Conservation (phyloP, 2,888 invertebrate genomes). For the Drosophila atripex region DNA sequence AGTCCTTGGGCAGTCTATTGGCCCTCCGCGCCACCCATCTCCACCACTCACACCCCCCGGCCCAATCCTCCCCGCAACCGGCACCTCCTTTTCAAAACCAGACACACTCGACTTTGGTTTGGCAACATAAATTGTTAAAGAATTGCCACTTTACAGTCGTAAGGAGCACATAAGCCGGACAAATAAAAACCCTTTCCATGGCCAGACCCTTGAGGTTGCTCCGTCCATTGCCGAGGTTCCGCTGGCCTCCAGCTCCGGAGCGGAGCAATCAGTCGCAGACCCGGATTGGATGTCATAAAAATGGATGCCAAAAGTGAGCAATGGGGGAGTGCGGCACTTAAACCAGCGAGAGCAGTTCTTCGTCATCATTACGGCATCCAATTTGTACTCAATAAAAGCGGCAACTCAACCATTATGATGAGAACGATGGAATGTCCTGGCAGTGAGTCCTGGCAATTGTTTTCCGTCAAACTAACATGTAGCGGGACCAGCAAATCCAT, state of each 20-base stretch:
- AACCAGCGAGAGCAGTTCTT: constrained; percentile 15
- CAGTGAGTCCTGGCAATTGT: constrained; percentile 28
- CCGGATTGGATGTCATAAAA: constrained; percentile 51
- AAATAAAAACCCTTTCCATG: constrained; percentile 62
- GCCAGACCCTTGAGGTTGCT: constrained; percentile 14
- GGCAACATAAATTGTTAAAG: constrained; percentile 79
- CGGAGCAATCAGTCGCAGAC: constrained; percentile 40
- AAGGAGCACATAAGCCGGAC: constrained; percentile 73
- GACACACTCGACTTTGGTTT: constrained; percentile 64
- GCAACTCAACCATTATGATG: constrained; percentile 33
- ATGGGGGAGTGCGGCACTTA: constrained; percentile 18
- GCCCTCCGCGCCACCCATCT: background rate
- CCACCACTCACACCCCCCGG: constrained; percentile 25
- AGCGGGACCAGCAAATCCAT: constrained; percentile 13
- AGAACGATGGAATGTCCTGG: constrained; percentile 19
- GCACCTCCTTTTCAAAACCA: constrained; percentile 4
- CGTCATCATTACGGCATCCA: constrained; percentile 46
- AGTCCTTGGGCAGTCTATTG: constrained; percentile 20
- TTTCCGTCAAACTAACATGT: constrained; percentile 35
- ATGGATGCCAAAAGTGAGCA: constrained; percentile 38
- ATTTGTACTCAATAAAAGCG: constrained; percentile 48
- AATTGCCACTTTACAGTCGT: constrained; percentile 81
- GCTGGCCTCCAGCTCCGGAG: constrained; percentile 1
- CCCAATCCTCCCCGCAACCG: no score
- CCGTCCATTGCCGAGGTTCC: background rate